Percentiles rank a stretch among this genome's conserved stretches.
Conservation (phyloP, 2,888 invertebrate genomes). For the Melanargia galathea region DNA sequence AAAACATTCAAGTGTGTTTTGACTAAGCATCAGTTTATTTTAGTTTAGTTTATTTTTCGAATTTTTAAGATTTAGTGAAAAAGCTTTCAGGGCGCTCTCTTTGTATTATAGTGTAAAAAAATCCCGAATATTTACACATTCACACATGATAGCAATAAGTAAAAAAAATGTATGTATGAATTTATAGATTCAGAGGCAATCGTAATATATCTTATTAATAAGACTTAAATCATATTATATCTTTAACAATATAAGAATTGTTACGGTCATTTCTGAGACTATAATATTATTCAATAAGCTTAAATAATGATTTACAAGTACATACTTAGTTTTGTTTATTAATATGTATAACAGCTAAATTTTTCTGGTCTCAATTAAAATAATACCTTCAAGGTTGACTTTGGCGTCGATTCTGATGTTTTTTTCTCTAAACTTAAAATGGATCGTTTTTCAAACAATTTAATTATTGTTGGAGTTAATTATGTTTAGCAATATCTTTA, state of each 20-base stretch:
- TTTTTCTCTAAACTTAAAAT: not conserved
- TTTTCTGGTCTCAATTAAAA: not conserved
- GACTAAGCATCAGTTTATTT: too few relatives aligned
- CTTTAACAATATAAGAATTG: not conserved
- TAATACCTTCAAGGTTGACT: slow-evolving; percentile 1
- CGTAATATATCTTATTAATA: not conserved
- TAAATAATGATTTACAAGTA: not conserved
- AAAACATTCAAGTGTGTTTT: too few relatives aligned
- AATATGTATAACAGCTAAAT: not conserved
- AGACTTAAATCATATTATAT: not conserved
- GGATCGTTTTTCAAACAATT: not conserved
- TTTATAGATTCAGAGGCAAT: slow-evolving; percentile 5
- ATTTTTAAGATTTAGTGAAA: too few relatives aligned
- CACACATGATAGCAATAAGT: slow-evolving; percentile 27
- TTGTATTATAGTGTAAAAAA: not conserved
- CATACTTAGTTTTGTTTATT: not conserved
- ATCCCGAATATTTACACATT: slow-evolving; percentile 2
- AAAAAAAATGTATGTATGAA: slow-evolving; percentile 1
- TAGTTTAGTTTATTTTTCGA: too few relatives aligned
- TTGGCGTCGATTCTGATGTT: not conserved
- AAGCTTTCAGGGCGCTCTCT: too few relatives aligned
- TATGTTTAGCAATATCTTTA: too few relatives aligned
- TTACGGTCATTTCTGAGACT: not conserved
- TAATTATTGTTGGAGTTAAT: too few relatives aligned
- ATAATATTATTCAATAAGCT: not conserved